Evolutionary conservation across 2,888 invertebrate genomes (phyloP), one percentile per base, ranked within the genome.

Genomic region (Cosmorhoe ocellata): DNA sequence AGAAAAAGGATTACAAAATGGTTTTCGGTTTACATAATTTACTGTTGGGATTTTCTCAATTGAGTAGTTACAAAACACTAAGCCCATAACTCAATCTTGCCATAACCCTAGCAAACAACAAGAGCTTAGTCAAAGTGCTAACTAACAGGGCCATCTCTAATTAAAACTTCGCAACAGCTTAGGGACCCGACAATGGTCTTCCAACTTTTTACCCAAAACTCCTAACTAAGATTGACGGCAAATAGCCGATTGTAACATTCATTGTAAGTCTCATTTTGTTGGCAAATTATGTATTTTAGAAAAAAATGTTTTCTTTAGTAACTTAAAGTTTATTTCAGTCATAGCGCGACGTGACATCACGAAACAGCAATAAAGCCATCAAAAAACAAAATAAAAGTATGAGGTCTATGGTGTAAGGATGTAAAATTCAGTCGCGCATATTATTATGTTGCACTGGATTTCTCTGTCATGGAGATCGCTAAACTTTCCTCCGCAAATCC

Each of bases 81-180:
- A 10, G 4, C 5, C 11, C 34, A 41, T 42, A 39, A 39, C 31
- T 52, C 12, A 47, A 52, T 47, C n/a, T 43, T 31, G 11, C 26
- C 24, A 7, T 38, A 50, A 34, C 46, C 50, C 33, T n/a, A 37
- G 47, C 30, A 45, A 44, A 54, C 45, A 50, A 48, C 32, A 44
- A 14, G 37, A 53, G 41, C 43, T 42, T 47, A 30, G 31, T 36
- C 27, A n/a, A 22, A 43, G 33, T 31, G 44, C 54, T 63, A 64
- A 64, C 67, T 63, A 71, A 68, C 69, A 66, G 68, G 67, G 72
- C 69, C 70, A 69, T 66, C 59, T 69, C 68, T 73, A 76, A 78
- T 78, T 78, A 78, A 77, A 79, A 77, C 69, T 76, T 76, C 52
- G 18, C 38, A 42, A 51, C 61, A 59, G 67, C 70, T 66, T 47